Evolutionary conservation across 2,888 invertebrate genomes (phyloP), one percentile per base, ranked within the genome.

Genomic region (Isoperla grammatica): DNA sequence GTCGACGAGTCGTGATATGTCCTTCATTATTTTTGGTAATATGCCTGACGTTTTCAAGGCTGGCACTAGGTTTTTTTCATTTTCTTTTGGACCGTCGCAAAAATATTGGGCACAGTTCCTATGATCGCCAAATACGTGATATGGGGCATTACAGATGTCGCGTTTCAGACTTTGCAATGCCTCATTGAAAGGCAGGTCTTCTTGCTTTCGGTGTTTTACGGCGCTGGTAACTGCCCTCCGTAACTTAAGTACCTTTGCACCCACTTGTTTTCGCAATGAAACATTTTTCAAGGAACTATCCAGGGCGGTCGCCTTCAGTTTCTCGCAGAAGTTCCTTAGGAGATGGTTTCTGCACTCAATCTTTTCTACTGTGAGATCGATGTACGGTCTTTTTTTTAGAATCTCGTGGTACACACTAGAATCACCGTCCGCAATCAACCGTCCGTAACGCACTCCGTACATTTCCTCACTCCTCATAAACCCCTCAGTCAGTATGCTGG

Each of bases 341-440:
- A 61, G 42, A 19, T 61, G 61, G 58, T 63, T 64, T 22, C 57
- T 54, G 50, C 61, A 63, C 39, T 63, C 61, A 20, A 63, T 58
- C 42, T 64, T 65, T 35, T 61, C 53, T 1, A 60, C 63, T 12
- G 63, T 59, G 48, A 49, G 50, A 20, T 59, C 49, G 12, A 55
- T 23, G 50, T 67, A 66, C 12, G 64, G 66, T 48, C 61, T 48
- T 29, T n/a, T n/a, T n/a, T n/a, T n/a, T n/a, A n/a, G n/a, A n/a
- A n/a, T n/a, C n/a, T n/a, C n/a, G n/a, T n/a, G n/a, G n/a, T n/a
- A n/a, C n/a, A n/a, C n/a, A n/a, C n/a, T 61, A 45, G 61, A 58
- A 39, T 60, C 62, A 13, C 63, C 62, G 49, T 65, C 58, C 15
- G 50, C 61, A 37, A 63, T 54, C 20, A 64, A 8, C 29, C 50